Base-by-base conservation (phyloP, 2,797 vertebrate species). In the Sorex maritimensis region DNA sequence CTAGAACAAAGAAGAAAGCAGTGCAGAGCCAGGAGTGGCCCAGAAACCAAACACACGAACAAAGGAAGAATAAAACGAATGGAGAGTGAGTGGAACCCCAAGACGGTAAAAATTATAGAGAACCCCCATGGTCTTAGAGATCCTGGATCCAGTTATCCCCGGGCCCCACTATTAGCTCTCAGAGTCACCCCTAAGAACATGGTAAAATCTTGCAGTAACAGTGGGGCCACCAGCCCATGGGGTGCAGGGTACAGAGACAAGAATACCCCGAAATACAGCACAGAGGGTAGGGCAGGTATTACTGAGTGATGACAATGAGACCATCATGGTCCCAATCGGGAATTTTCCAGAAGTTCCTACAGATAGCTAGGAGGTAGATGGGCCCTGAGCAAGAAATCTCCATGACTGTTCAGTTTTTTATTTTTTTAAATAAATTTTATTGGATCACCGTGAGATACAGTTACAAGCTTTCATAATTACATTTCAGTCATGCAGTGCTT, bases 311-410 rank as follows among this genome's bases (percentile, higher is more conserved):
- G 55, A 73, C 41, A 34, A 82, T 65, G 17, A 14, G 13, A 12
- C 52, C 52, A 13, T 55, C 52, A 81, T 28, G 14, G 52, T 23
- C 34, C 67, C 38, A 46, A 14, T 19, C 46, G 21, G 41, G 72
- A 34, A 44, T 75, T 77, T 86, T 93, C 61, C 52, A 83, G 83
- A 55, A 58, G 26, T 12, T 23, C 46, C 49, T 34, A 26, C 41
- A 95, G 83, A 26, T 41, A 55, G 12, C 52, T 14, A 81, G 30
- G 75, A 86, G 83, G 84, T 14, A 28, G 65, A 69, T 78, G 77
- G 74, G 15, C 38, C 75, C 75, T 86, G 72, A 73, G 55, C 44
- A 49, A 84, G 55, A 63, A 58, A 81, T 23, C 61, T 80, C 90
- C 1, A 13, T 65, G 77, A 44, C 41, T 44, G 41, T 44, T 44